Evolutionary conservation across 2,888 invertebrate genomes (phyloP), one percentile per base, ranked within the genome.

Genomic region (Andrena fulva): DNA sequence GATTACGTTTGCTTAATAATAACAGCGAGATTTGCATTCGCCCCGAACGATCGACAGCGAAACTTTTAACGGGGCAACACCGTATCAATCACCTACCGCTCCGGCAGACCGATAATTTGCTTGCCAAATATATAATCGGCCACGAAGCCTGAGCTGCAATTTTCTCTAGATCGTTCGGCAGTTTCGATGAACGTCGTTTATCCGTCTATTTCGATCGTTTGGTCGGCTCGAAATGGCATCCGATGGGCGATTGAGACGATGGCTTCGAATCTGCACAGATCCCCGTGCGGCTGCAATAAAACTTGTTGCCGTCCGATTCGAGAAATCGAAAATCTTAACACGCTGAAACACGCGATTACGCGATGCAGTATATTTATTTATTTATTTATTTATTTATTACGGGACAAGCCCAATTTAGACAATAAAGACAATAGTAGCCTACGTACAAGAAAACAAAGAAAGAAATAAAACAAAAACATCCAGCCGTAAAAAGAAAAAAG

Each of bases 241-340:
- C 50, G 35, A 54, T 70, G 31, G 48, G 20, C 60, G 50, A 68
- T 52, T 52, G 35, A 50, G 54, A 42, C 20, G 56, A n/a, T 52
- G 27, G 33, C 60, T 20, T 68, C 52, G 20, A 48, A 48, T 42
- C 16, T 69, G n/a, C n/a, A 59, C 31, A 54, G 62, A 50, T 35
- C 20, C 35, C 20, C 10, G 29, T 42, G 52, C 8, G 20, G 29
- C 52, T 50, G 35, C 52, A 60, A 50, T 74, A 33, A 60, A 42
- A 42, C 52, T 60, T 60, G 48, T 67, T 74, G 67, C 74, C 24
- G 60, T 67, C 33, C n/a, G 64, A 73, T 73, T 12, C 35, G 4
- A 42, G 29, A 56, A 64, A 73, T 72, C 52, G 54, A 54, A 64
- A 64, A 20, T 33, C 29, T 12, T 54, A 50, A 54, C 24, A 42